Evolutionary conservation across 2,113 vertebrate species (phyloP), one percentile per base, ranked within the genome.

Genomic region (Epinephelus moara): DNA sequence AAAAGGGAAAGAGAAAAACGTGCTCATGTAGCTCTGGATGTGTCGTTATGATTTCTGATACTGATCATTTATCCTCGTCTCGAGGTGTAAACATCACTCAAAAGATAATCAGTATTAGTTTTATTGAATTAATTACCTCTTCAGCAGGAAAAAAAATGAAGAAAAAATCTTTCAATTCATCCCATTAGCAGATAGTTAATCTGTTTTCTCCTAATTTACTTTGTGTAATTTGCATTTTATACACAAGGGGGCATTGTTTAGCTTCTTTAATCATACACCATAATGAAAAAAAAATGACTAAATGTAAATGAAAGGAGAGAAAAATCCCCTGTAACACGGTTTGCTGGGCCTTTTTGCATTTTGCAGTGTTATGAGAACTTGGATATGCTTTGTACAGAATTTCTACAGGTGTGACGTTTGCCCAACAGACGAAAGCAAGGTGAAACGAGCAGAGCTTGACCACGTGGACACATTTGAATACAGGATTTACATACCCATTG

Each of bases 61-160:
- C 71, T 70, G 75, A 84, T 72, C 79, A 71, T 70, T 42, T 82
- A 81, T 81, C 75, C 69, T 88, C 6, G 37, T 78, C 61, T 68
- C 70, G 66, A 81, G 78, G 64, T 81, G 55, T 85, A 69, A 60
- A 86, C 81, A 81, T 81, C 87, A 71, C 61, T 86, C 79, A 83
- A 71, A 78, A 84, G 61, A 88, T 89, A 78, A 94, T 90, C 94
- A 94, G 95, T 95, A 91, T 95, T 95, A 87, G 63, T 85, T 79
- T 61, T 52, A 84, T 63, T 81, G 75, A 86, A 84, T 89, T 78
- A 85, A 89, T 93, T 93, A 90, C 89, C 92, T 94, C 92, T 88
- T 75, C 27, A 78, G 73, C 81, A 84, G 77, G 85, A 79, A 56
- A 85, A 12, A 40, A 73, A 56, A 67, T 66, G 21, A 23, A 27